phyloP scores from a whole-genome alignment of 2,113 vertebrate genomes.

The Onychostruthus taczanowskii region DNA sequence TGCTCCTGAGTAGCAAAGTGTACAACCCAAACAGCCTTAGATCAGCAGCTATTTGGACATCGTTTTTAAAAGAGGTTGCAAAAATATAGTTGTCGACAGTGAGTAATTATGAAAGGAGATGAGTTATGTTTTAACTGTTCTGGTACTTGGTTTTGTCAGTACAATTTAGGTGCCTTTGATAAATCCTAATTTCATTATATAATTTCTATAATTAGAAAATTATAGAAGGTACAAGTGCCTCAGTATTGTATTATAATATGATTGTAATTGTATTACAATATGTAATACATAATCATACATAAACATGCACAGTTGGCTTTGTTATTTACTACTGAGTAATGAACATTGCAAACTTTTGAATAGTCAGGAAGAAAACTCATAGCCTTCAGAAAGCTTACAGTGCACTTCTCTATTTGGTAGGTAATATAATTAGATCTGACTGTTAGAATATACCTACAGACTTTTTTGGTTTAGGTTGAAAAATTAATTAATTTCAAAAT shows the following conservation, averaged over 20 bases:
- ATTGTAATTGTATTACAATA: not conserved
- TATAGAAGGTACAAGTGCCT: not conserved
- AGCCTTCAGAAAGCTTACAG: not conserved
- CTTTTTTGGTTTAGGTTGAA: not conserved
- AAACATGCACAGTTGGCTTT: not conserved
- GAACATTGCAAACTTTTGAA: not conserved
- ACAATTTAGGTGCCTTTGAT: not conserved
- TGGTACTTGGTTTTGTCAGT: not conserved
- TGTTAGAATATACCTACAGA: not conserved
- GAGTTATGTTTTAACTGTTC: not conserved
- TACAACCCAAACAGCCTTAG: not conserved
- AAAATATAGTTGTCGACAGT: not conserved
- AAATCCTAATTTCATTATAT: not conserved
- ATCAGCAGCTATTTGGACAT: not conserved
- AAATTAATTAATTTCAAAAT: not conserved
- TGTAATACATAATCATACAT: not conserved
- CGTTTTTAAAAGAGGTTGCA: not conserved
- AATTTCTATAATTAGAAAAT: not conserved
- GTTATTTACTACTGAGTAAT: not conserved
- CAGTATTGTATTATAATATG: not conserved
- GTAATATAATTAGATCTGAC: not conserved
- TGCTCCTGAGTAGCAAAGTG: not conserved
- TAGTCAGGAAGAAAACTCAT: not conserved
- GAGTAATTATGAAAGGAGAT: not conserved
- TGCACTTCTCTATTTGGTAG: not conserved